These are phyloP conservation scores for Trypoxylus dichotomus DNA, from an alignment of 1,140 invertebrate genomes.

Conservation along the genomic window DNA sequence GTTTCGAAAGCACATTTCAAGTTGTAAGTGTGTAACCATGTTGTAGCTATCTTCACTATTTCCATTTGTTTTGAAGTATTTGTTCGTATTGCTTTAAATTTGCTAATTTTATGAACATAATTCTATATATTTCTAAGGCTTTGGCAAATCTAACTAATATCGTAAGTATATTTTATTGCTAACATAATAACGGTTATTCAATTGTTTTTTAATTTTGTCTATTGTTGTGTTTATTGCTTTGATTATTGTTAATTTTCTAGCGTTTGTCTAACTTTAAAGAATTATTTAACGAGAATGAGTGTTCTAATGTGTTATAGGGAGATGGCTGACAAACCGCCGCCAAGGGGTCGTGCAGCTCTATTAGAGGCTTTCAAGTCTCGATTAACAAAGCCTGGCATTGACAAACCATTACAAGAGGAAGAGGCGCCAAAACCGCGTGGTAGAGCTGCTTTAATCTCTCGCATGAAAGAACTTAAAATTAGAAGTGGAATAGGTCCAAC, in stretches of 20 bases:
- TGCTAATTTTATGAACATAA: too few relatives aligned
- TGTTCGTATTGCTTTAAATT: too few relatives aligned
- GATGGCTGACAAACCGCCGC: background rate
- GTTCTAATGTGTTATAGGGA: background rate
- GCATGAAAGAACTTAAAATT: background rate
- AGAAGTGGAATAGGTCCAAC: background rate
- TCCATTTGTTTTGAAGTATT: too few relatives aligned
- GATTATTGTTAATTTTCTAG: background rate
- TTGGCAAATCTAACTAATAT: background rate
- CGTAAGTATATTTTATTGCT: background rate
- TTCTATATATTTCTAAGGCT: too few relatives aligned
- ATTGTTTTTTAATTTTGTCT: background rate
- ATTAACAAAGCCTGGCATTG: background rate
- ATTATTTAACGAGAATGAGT: background rate
- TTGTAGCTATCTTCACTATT: too few relatives aligned
- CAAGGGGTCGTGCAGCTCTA: constrained; percentile 13
- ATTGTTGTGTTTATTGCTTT: background rate
- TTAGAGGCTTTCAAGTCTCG: background rate
- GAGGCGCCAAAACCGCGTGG: background rate
- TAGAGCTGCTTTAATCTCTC: background rate
- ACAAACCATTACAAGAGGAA: background rate
- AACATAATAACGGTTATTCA: background rate
- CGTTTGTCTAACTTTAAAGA: background rate
- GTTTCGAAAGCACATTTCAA: too few relatives aligned
- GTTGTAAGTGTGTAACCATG: too few relatives aligned